Base-by-base conservation (phyloP, 2,888 invertebrate genomes). In the Drosophila borealis region DNA sequence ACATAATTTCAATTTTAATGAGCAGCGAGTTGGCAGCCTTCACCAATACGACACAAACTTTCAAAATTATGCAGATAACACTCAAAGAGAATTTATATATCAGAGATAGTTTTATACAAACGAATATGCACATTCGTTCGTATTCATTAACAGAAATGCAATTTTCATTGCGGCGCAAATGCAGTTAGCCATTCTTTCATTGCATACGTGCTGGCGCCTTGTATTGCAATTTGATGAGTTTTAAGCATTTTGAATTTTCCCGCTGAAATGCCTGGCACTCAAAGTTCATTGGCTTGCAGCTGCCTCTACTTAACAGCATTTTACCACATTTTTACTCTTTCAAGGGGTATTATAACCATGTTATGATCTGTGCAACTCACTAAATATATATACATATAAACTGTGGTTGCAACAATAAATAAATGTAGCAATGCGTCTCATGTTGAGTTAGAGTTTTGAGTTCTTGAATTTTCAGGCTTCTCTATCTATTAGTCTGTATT, bases 1-100 rank as follows among this genome's bases (percentile, higher is more conserved):
- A 80, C 73, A 82, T 82, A 73, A 85, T 82, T 82, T 79, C 67
- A 73, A 77, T 83, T 83, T 83, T 83, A 83, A 83, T 85, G 83
- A 83, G 84, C 75, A 62, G 56, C 46, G 45, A 65, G 48, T 44
- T 59, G 21, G 57, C 55, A 50, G 34, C 14, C 34, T 21, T 11
- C 5, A 4, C 37, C 9, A 14, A 10, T 17, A 3, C n/a, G 34
- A 17, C 39, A 36, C 33, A n/a, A 42, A 55, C 53, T 34, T 56
- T 63, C 63, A 19, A 11, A 42, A 57, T 34, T 48, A 51, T 53
- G 65, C 60, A 48, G 45, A 45, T 51, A 51, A 54, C 41, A 41
- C 33, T 48, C 48, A 56, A 49, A 46, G 36, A 49, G 25, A 48
- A 17, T 29, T 29, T 10, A 62, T 44, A 45, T 33, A 29, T 9